Conservation (phyloP, 2,888 invertebrate species). For the Euphydryas editha region DNA sequence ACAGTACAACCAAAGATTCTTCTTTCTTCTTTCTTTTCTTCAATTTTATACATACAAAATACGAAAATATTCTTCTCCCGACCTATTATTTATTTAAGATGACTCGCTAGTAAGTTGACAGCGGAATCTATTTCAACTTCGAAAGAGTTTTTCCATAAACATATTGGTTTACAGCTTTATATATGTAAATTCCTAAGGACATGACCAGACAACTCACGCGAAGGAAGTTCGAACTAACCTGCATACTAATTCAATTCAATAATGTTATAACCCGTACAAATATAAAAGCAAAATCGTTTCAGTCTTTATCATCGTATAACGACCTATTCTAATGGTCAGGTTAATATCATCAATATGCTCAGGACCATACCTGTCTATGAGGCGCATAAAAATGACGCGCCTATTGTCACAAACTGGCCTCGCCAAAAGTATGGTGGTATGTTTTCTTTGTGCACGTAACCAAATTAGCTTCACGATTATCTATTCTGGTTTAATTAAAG, state of each 20-base stretch:
- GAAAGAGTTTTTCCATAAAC: neutral
- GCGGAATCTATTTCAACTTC: too few species aligned
- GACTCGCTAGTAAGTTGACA: too few species aligned
- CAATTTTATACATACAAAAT: too few species aligned
- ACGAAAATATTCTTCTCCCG: too few species aligned
- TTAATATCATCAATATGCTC: slow-evolving; percentile 70
- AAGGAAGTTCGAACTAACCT: slow-evolving; percentile 63
- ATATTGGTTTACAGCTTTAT: slow-evolving; percentile 40
- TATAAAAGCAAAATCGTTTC: slow-evolving; percentile 45
- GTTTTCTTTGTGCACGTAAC: slow-evolving; percentile 51
- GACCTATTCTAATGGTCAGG: slow-evolving; percentile 48
- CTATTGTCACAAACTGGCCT: slow-evolving; percentile 64
- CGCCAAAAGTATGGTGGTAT: slow-evolving; percentile 65
- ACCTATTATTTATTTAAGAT: too few species aligned
- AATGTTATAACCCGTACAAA: slow-evolving; percentile 56
- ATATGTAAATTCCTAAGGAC: slow-evolving; percentile 61
- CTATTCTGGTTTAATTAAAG: slow-evolving; percentile 43
- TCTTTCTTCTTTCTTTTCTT: too few species aligned
- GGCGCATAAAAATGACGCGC: slow-evolving; percentile 66
- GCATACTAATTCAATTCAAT: slow-evolving; percentile 73
- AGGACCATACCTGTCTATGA: slow-evolving; percentile 53
- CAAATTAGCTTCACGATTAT: slow-evolving; percentile 54
- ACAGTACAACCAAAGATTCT: too few species aligned
- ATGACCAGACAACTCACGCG: slow-evolving; percentile 60
- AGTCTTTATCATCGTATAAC: slow-evolving; percentile 41